Evolutionary conservation across 2,888 invertebrate genomes (phyloP), one percentile per base, ranked within the genome.

Genomic region (Drosophila niveifrons): DNA sequence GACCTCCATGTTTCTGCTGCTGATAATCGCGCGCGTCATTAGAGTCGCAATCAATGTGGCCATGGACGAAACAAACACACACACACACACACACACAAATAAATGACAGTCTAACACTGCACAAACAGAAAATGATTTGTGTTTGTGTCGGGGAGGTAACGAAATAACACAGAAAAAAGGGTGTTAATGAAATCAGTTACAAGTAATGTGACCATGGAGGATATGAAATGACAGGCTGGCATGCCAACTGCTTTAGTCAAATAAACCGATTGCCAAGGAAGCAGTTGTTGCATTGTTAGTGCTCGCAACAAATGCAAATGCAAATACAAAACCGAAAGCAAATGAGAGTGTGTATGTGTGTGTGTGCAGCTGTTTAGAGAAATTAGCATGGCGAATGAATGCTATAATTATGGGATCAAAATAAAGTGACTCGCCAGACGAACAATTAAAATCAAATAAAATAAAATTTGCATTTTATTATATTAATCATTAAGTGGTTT

Each of bases 171-270:
- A 13, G 39, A 13, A n/a, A 28, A 53, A 17, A 10, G 11, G 9
- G 8, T 41, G 29, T 53, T 28, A 52, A 17, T 43, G 53, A 29
- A 15, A 15, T 17, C 3, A 43, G 43, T 43, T 43, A 31, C 43
- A 29, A 29, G 17, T 43, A 55, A 56, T 50, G 56, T 56, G 50
- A 56, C 48, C 50, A 44, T 57, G 48, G 56, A 57, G 56, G 44
- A 34, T 18, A 46, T 34, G 11, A 34, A 56, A 56, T 46, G 56
- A 46, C 46, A 4, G 4, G 6, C 23, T 34, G 7, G 6, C 56
- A 56, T 46, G 56, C 56, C 4, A 55, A 29, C 29, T 17, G 43
- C 29, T 31, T 28, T 29, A n/a, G 8, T 8, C 8, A 7, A 55
- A 17, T 43, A 29, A 9, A 7, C 6, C 13, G 23, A 28, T 15